Conservation (phyloP, 1,140 invertebrate species). For the Bombus sylvicola region DNA sequence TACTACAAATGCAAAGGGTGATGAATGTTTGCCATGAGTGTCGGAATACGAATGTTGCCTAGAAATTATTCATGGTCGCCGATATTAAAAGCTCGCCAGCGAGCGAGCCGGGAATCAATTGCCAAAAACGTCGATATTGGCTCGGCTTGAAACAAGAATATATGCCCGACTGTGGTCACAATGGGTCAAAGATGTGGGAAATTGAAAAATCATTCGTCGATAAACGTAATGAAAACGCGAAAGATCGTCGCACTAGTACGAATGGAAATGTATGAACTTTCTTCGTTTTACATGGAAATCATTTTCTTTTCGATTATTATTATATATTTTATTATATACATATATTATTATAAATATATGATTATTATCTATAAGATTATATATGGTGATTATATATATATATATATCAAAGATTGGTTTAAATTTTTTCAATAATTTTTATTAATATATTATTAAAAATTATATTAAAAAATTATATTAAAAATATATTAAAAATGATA, state of each 20-base stretch:
- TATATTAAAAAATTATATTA: too few relatives aligned
- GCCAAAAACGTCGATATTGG: conserved; percentile 57
- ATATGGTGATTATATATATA: too few relatives aligned
- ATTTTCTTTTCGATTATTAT: neutral
- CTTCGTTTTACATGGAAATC: neutral
- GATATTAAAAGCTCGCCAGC: conserved; percentile 38
- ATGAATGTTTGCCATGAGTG: conserved; percentile 36
- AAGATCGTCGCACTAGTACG: neutral
- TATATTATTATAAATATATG: too few relatives aligned
- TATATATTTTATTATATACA: too few relatives aligned
- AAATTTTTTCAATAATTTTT: neutral
- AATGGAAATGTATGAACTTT: conserved; percentile 17
- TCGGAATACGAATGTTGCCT: conserved; percentile 39
- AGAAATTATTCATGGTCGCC: conserved; percentile 55
- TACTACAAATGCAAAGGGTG: neutral
- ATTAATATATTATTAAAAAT: too few relatives aligned
- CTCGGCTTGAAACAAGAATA: conserved; percentile 30
- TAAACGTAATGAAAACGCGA: conserved; percentile 16
- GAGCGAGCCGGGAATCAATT: conserved; percentile 48
- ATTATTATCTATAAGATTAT: too few relatives aligned
- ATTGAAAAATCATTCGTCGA: conserved; percentile 59
- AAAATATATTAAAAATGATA: too few relatives aligned
- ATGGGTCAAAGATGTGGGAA: conserved; percentile 56
- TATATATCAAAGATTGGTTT: neutral
- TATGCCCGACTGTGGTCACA: conserved; percentile 42